phyloP scores from a whole-genome alignment of 2,888 invertebrate genomes.

The Cerastoderma edule region DNA sequence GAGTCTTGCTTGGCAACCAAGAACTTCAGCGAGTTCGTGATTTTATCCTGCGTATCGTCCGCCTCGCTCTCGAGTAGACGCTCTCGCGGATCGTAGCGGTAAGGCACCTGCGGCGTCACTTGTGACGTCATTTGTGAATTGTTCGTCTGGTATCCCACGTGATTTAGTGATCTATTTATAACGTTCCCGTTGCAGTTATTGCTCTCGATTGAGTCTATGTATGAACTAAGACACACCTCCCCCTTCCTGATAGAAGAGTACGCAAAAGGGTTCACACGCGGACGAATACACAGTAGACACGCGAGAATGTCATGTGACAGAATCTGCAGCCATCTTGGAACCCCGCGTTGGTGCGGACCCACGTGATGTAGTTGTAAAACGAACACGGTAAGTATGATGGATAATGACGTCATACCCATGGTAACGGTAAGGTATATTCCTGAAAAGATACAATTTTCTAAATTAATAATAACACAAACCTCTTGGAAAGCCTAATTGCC shows the following conservation, averaged over 20 bases:
- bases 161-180: conserved; percentile 35
- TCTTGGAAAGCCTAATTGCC: too few relatives aligned
- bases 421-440: conserved; percentile 84
- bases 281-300: conserved; percentile 79
- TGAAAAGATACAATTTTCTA: conserved; percentile 69
- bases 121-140: conserved; percentile 34
- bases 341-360: conserved; percentile 81
- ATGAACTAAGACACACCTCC: conserved; percentile 73
- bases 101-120: conserved; percentile 35
- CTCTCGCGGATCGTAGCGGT: conserved; percentile 43
- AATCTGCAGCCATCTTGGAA: conserved; percentile 82
- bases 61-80: conserved; percentile 33
- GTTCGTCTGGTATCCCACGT: conserved; percentile 34
- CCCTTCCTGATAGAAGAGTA: conserved; percentile 54
- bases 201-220: conserved; percentile 68
- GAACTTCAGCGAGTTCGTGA: conserved; percentile 76
- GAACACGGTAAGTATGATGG: conserved; percentile 84
- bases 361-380: conserved; percentile 84
- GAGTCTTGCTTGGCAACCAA: conserved; percentile 78
- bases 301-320: conserved; percentile 81
- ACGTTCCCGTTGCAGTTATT: conserved; percentile 73
- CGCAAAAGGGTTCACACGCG: conserved; percentile 60
- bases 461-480: too few relatives aligned
- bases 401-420: conserved; percentile 84
- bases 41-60: conserved; percentile 72